Evolutionary conservation across 2,113 vertebrate genomes (phyloP), one percentile per base, ranked within the genome.

Genomic region (Perccottus glenii): DNA sequence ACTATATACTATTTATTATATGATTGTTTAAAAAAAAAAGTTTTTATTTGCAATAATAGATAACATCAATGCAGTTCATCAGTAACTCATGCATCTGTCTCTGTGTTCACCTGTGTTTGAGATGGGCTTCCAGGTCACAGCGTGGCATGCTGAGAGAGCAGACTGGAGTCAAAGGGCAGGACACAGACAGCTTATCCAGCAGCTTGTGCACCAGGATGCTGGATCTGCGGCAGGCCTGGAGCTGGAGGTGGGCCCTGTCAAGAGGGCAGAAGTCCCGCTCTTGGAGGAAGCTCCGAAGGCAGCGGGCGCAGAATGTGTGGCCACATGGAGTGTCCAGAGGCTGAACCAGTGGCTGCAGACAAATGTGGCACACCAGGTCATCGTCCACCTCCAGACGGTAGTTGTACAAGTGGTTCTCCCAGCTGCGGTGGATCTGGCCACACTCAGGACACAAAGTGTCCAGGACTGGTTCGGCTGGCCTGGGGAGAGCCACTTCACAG

Each of bases 161-260:
- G 59, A 92, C 84, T 0, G 93, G 92, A 46, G 94, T 92, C 78
- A 98, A 93, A 1, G 97, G 97, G 74, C 97, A 99, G n/a, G 93
- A 92, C 67, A 99, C 94, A 4, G 92, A 88, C 32, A 99, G 87
- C 85, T 99, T 99, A 90, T 99, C 97, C 79, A 99, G 91, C 71
- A 99, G 93, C 91, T 98, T 98, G 89, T 98, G 97, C 78, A 99
- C 97, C 65, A 99, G 93, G 82, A 99, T 98, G 84, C 97, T 99
- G 85, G 97, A 98, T 56, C 96, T 94, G 84, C 96, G 96, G 88
- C 97, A 99, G 52, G 94, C 85, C 84, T 96, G 95, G 85, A 98
- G 94, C 85, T 98, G 95, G 52, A 99, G 93, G 82, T 94, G 93
- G 19, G 96, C 95, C 49, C 97, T 92, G 90, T 99, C 97, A 88